Base-by-base conservation (phyloP, 1,140 invertebrate genomes). In the Solenopsis fugax region DNA sequence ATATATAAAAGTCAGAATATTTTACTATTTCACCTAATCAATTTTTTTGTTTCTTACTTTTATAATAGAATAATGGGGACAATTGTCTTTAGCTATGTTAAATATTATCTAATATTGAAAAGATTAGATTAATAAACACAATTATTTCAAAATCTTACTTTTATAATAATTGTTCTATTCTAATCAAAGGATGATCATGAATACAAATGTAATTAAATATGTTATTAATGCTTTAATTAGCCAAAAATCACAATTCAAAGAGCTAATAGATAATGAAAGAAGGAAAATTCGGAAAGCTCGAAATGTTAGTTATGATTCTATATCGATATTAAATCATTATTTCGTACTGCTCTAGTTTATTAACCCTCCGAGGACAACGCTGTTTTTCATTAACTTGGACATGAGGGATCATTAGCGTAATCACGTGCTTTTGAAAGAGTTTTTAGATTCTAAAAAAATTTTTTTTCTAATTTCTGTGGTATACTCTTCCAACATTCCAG, bases 111-210 rank as follows among this genome's bases (percentile, higher is more conserved):
- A 29, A 29, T 29, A 29, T 29, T 29, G 29, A 29, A 29, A 29
- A 29, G 29, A 29, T 29, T 29, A 29, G 2, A 60, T 58, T 82
- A 21, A 12, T 90, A 89, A 75, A 60, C 45, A 89, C 77, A 85
- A 75, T 85, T 76, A 67, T 37, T 89, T 80, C 73, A 60, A 82
- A 82, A 18, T 48, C n/a, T 64, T 56, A 78, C 60, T 78, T 24
- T 87, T 80, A 85, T 80, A 29, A 48, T 85, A 65, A 87, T 87
- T 64, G 18, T 64, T 90, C 80, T 90, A 90, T 41, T 89, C 88
- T 90, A 90, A 71, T 41, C 4, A 71, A 52, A 56, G 34, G 45
- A 52, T 90, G 37, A 48, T 64, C 41, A 29, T 69, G 24, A 52
- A 75, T 45, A 16, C 13, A 76, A 86, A 78, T 73, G 12, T 78